Evolutionary conservation across 2,113 vertebrate genomes (phyloP), one percentile per base, ranked within the genome.

Genomic region (Hemichromis elongatus): DNA sequence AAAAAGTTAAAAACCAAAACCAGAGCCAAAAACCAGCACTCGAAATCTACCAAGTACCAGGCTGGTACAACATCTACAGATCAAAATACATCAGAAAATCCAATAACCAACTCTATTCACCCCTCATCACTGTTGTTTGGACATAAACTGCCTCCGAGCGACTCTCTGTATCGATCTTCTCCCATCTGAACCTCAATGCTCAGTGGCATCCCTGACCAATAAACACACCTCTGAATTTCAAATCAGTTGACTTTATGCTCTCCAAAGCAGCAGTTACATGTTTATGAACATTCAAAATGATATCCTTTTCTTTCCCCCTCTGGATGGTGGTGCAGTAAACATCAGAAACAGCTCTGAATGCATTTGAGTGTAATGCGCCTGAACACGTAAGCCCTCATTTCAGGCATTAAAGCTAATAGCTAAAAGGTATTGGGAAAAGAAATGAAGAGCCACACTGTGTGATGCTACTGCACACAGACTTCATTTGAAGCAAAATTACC

Each of bases 401-500:
- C 30, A 83, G 63, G 56, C 79, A 86, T 90, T 88, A 84, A 56
- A 91, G 81, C 79, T 86, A 87, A 94, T 88, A 83, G 84, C 81
- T 89, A 75, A 66, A 88, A 77, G 75, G 40, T 90, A 87, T 90
- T 91, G 88, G 85, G 83, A 75, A 91, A 93, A 89, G 77, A 85
- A 90, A 89, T 90, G 78, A 92, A 89, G 82, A 79, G 75, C 84
- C 59, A 79, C 73, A 73, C 61, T 5, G 24, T 84, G 78, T 73
- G 79, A 89, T 82, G 85, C 78, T 52, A 73, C 52, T 86, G 78
- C 88, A 84, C 80, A 82, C 70, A 85, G 87, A 88, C 86, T 91
- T 91, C 66, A 95, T 93, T 91, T 88, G 63, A 93, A 90, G 75
- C 90, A 82, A 91, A 94, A 93, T 93, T 91, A 86, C 86, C 90